Base-by-base conservation (phyloP, 2,113 vertebrate genomes). In the Garra rufa region DNA sequence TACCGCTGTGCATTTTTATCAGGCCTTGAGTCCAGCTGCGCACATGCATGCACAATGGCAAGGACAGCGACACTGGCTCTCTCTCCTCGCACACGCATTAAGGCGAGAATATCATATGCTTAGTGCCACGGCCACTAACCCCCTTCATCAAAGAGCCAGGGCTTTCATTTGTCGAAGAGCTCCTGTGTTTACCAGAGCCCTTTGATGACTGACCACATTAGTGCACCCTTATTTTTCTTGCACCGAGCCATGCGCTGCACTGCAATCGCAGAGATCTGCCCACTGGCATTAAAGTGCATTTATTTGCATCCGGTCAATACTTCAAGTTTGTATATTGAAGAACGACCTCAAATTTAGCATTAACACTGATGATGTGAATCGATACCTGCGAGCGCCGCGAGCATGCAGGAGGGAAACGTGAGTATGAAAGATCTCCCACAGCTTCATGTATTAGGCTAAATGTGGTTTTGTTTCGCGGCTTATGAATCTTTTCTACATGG, bases 161-260 rank as follows among this genome's bases (percentile, higher is more conserved):
- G 44, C 65, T 81, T 48, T 81, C 43, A 81, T 81, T 67, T 81
- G 78, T 81, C 13, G 17, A 48, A 81, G 61, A 81, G 59, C 78
- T 78, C n/a, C 55, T 44, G 59, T 80, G 59, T 80, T 65, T 46
- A 52, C 85, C 82, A 79, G n/a, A 89, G 85, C 81, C 82, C 86
- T 93, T 91, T 89, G 89, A 92, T 91, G 87, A 91, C 90, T 89
- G 57, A 24, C 69, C 69, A 81, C 46, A 75, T 76, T 78, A 50
- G 44, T 8, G 26, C 13, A 28, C 52, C 74, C 61, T 78, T 77
- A 26, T 19, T 43, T 78, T 70, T 55, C 61, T 55, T 70, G 34
- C 48, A 70, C 24, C 6, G 11, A 28, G 38, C 61, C 17, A 30
- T 65, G 34, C 48, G 0, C 73, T 65, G 3, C 55, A 80, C 77